Percentiles rank a stretch among this genome's conserved stretches.
These are phyloP conservation scores for Todus mexicanus DNA, from an alignment of 2,797 vertebrate genomes.

Conservation along the genomic window DNA sequence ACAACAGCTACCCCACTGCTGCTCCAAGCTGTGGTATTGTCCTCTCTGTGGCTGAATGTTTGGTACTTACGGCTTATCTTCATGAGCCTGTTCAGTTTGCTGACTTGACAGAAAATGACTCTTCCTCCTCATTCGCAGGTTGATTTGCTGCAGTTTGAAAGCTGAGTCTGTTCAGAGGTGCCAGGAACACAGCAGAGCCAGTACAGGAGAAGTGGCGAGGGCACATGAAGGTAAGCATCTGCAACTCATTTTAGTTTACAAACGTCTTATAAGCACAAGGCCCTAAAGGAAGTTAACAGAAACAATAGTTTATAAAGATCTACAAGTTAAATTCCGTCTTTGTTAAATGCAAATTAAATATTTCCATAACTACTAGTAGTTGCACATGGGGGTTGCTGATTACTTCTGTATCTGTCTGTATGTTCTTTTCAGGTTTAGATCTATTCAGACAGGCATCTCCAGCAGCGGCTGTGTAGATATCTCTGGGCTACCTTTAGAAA, in stretches of 20 bases:
- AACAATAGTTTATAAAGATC: not conserved
- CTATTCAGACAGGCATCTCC: not conserved
- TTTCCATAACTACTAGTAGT: not conserved
- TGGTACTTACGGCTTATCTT: not conserved
- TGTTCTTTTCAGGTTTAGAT: not conserved
- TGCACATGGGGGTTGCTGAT: not conserved
- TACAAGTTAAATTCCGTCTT: not conserved
- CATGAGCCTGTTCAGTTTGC: not conserved
- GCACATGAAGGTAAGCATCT: not conserved
- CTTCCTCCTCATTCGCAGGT: not conserved
- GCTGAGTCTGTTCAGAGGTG: not conserved
- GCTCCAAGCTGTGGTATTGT: rapidly evolving
- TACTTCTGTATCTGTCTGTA: not conserved
- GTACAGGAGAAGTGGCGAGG: not conserved
- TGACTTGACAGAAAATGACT: rapidly evolving
- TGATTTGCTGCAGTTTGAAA: not conserved
- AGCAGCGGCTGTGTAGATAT: not conserved
- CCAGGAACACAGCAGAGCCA: not conserved
- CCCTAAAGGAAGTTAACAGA: not conserved
- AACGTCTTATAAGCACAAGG: not conserved
- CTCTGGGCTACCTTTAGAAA: not conserved
- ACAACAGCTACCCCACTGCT: not conserved
- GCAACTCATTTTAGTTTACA: not conserved
- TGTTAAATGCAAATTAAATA: not conserved
- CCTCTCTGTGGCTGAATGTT: not conserved